Evolutionary conservation across 2,888 invertebrate genomes (phyloP), one percentile per base, ranked within the genome.

Genomic region (Caenorhabditis afra): DNA sequence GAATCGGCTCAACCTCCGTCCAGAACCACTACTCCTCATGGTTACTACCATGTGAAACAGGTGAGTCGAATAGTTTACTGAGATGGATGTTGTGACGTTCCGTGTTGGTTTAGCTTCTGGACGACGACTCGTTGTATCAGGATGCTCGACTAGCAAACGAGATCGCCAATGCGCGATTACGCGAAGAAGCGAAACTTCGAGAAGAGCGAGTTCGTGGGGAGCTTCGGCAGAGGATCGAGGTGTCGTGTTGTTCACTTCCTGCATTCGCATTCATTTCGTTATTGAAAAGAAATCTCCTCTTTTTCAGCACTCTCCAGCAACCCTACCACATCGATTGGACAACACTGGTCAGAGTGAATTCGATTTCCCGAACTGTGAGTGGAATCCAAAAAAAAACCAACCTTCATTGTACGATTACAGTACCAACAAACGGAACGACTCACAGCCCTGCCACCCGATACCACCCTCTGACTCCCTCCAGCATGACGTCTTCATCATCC

Each of bases 11-110:
- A 39, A 22, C 62, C 79, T 1, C 49, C 58, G 10, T 58, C 57
- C 7, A 49, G 58, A 50, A 71, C 50, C 0, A 49, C 68, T 29
- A 75, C 78, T 39, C 70, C 79, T 22, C 82, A 78, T 10, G 83
- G 83, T 37, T 83, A 83, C 49, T 85, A 83, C 59, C 81, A 84
- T 67, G 82, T 83, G n/a, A 82, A 85, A 45, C 81, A 83, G 75
- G 82, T 82, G 12, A 10, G 73, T 16, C 3, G 29, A 29, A 3
- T 29, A 8, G 11, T 4, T 8, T 41, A 5, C 14, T 45, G 4
- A 10, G 44, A 12, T 53, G 1, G n/a, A 29, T 50, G 20, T 64
- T 29, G 59, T 62, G 35, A 49, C 41, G 70, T 61, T 3, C 22
- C 39, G 16, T 68, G 44, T 4, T 7, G n/a, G 0, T 77, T 82